phyloP scores from a whole-genome alignment of 2,113 vertebrate species.

The Brachionichthys hirsutus region DNA sequence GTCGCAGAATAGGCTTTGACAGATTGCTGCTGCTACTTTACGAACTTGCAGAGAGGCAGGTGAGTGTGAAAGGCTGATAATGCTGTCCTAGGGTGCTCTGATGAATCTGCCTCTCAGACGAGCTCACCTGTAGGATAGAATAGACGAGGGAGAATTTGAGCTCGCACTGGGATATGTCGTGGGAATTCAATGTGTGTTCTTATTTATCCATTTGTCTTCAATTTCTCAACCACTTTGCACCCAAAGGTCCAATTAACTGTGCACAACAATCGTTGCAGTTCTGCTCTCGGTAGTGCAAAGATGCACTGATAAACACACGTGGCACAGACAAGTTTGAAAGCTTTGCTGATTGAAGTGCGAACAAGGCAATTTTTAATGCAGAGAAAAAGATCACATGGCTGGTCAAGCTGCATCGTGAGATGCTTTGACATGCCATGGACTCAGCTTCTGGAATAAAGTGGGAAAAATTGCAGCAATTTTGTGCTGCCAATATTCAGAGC shows the following conservation, averaged over 20 bases:
- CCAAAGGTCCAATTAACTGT: slow-evolving; percentile 74
- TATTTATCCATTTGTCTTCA: slow-evolving; percentile 74
- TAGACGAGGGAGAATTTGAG: slow-evolving; percentile 54
- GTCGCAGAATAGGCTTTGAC: slow-evolving; percentile 55
- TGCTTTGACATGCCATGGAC: slow-evolving; percentile 62
- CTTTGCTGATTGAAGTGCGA: slow-evolving; percentile 43
- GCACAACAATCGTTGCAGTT: slow-evolving; percentile 63
- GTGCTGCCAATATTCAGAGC: slow-evolving; percentile 46
- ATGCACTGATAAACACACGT: slow-evolving; percentile 60
- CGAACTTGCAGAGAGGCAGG: slow-evolving; percentile 52
- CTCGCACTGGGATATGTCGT: slow-evolving; percentile 18
- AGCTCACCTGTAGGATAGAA: slow-evolving; percentile 44
- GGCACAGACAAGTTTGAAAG: slow-evolving; percentile 55
- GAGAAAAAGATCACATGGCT: slow-evolving; percentile 52
- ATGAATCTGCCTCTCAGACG: slow-evolving; percentile 68
- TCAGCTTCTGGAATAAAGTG: slow-evolving; percentile 50
- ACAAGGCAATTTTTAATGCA: slow-evolving; percentile 50
- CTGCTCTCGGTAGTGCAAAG: slow-evolving; percentile 41
- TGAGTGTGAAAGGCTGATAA: slow-evolving; percentile 57
- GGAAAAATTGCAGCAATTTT: slow-evolving; percentile 60
- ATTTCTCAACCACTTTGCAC: slow-evolving; percentile 68
- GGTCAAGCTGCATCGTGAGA: slow-evolving; percentile 58
- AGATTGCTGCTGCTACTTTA: slow-evolving; percentile 64
- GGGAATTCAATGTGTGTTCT: slow-evolving; percentile 64
- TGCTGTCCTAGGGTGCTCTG: slow-evolving; percentile 58